These are phyloP conservation scores for Euplexia lucipara DNA, from an alignment of 2,888 invertebrate species.

Conservation along the genomic window DNA sequence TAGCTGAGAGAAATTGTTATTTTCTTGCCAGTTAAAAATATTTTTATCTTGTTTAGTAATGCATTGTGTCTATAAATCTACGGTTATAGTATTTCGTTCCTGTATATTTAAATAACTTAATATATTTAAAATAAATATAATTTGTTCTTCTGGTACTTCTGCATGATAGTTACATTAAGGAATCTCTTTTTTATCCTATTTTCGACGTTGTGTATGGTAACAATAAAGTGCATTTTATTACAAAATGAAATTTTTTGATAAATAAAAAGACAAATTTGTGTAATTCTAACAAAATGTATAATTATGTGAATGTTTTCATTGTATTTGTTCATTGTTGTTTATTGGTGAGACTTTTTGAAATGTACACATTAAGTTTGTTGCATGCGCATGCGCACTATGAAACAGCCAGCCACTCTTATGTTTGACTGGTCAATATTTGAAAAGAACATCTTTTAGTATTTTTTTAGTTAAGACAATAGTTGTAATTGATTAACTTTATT, in stretches of 20 bases:
- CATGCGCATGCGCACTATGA: slow-evolving; percentile 17
- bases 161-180: slow-evolving; percentile 16
- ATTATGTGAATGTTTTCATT: slow-evolving; percentile 55
- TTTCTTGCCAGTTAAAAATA: slow-evolving; percentile 32
- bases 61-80: slow-evolving; percentile 32
- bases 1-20: neutral
- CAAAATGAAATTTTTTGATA: slow-evolving; percentile 57
- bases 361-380: neutral
- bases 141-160: slow-evolving; percentile 13
- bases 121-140: slow-evolving; percentile 6
- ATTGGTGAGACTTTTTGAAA: slow-evolving; percentile 24
- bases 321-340: slow-evolving; percentile 47
- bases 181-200: slow-evolving; percentile 29
- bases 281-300: slow-evolving; percentile 52
- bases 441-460: slow-evolving; percentile 1
- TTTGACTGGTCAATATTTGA: neutral
- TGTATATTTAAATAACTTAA: slow-evolving; percentile 10
- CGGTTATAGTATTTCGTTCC: slow-evolving; percentile 17
- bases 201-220: slow-evolving; percentile 29
- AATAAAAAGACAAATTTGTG: slow-evolving; percentile 70
- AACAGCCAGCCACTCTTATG: neutral
- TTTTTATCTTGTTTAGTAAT: slow-evolving; percentile 8
- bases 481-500: slow-evolving; percentile 14
- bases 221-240: slow-evolving; percentile 59
- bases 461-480: neutral